These are phyloP conservation scores for Saturnia pavonia DNA, from an alignment of 2,888 invertebrate species.

Conservation along the genomic window DNA sequence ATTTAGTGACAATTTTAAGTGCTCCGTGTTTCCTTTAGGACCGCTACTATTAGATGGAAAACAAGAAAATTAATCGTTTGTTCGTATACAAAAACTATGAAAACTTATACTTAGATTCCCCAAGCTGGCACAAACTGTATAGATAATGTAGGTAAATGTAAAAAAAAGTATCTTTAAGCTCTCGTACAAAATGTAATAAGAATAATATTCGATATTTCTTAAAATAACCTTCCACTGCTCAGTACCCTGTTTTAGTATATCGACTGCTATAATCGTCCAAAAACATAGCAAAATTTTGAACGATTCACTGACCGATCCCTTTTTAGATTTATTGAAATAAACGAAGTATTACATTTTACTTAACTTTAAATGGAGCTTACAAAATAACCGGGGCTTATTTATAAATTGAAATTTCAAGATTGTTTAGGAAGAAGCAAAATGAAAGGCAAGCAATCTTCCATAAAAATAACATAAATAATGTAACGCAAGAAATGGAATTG, in stretches of 20 bases:
- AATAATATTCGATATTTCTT: background rate
- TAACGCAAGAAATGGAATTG: constrained; percentile 19
- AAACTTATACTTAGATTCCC: background rate
- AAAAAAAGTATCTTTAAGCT: background rate
- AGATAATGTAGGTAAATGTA: background rate
- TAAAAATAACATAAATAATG: constrained; percentile 29
- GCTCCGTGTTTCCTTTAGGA: background rate
- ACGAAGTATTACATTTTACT: constrained; percentile 38
- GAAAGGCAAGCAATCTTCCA: constrained; percentile 20
- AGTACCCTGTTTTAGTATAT: background rate
- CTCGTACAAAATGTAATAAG: background rate
- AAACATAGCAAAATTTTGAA: background rate
- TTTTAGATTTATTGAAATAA: constrained; percentile 37
- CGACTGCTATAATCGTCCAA: constrained; percentile 11
- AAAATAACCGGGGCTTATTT: constrained; percentile 30
- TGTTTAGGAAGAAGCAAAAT: constrained; percentile 25
- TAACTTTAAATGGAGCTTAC: constrained; percentile 33
- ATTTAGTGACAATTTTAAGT: background rate
- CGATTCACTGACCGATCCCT: constrained; percentile 24
- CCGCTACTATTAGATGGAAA: background rate
- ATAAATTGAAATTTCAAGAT: constrained; percentile 31
- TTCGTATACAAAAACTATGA: background rate
- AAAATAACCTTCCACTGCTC: background rate
- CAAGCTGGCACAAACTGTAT: background rate
- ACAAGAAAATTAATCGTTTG: background rate